phyloP scores from a whole-genome alignment of 1,140 invertebrate genomes.

The Chymomyza costata region DNA sequence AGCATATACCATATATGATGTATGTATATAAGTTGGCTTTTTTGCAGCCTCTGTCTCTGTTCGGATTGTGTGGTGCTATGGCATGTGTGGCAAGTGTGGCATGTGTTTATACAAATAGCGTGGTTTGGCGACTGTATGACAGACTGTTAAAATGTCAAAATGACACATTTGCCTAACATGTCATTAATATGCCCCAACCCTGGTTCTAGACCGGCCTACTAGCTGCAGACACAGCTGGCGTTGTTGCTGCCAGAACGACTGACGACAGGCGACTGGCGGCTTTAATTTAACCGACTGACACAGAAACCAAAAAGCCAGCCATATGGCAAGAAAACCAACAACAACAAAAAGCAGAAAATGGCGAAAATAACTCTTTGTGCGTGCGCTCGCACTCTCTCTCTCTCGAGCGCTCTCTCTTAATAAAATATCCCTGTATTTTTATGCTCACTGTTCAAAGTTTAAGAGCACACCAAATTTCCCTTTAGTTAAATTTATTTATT shows the following conservation, averaged over 20 bases:
- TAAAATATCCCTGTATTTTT: constrained; percentile 51
- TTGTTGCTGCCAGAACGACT: constrained; percentile 11
- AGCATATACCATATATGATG: too few species aligned
- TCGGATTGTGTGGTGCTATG: constrained; percentile 7
- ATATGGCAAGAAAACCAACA: constrained; percentile 23
- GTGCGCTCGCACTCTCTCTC: too few species aligned
- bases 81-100: constrained; percentile 30
- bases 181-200: constrained; percentile 66
- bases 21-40: constrained; percentile 53
- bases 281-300: constrained; percentile 69
- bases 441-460: constrained; percentile 15
- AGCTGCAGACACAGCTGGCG: constrained; percentile 23
- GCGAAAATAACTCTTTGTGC: constrained; percentile 24
- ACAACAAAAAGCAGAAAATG: constrained; percentile 30
- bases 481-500: too few species aligned
- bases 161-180: constrained; percentile 72
- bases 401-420: constrained; percentile 26
- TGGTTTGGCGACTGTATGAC: constrained; percentile 69
- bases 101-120: constrained; percentile 57
- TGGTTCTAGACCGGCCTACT: constrained; percentile 16
- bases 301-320: constrained; percentile 39
- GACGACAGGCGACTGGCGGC: constrained; percentile 28
- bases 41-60: constrained; percentile 12
- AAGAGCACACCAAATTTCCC: constrained; percentile 2
- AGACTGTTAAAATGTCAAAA: constrained; percentile 73